phyloP scores from a whole-genome alignment of 1,140 invertebrate genomes.

The Aphaenogaster rudis region DNA sequence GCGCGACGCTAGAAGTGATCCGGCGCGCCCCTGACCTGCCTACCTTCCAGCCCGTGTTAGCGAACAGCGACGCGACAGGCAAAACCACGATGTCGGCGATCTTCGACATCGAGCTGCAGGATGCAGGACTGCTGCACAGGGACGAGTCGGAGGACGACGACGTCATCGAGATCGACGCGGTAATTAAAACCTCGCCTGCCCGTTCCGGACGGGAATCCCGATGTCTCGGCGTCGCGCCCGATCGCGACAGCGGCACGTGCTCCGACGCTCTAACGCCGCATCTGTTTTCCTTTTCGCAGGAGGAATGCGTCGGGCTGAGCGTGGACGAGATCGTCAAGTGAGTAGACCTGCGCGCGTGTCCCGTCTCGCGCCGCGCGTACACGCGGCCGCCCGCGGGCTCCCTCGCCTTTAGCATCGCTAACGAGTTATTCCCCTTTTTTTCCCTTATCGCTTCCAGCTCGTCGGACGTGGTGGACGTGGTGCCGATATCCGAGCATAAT shows the following conservation, averaged over 20 bases:
- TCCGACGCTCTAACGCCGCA: constrained; percentile 23
- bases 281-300: constrained; percentile 87
- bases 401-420: not conserved
- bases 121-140: constrained; percentile 88
- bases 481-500: constrained; percentile 94
- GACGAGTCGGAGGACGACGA: constrained; percentile 93
- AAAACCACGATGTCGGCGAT: constrained; percentile 90
- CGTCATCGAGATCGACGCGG: constrained; percentile 94
- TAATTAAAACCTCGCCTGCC: constrained; percentile 79
- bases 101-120: constrained; percentile 96
- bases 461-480: constrained; percentile 90
- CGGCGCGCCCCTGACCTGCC: constrained; percentile 65
- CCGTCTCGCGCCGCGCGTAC: not conserved
- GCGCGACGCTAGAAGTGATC: not conserved
- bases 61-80: constrained; percentile 32
- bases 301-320: constrained; percentile 92
- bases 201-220: not conserved
- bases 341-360: constrained; percentile 85
- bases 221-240: not conserved
- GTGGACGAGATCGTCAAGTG: constrained; percentile 92
- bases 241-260: constrained; percentile 3
- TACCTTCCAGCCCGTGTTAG: not conserved
- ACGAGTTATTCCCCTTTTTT: not conserved
- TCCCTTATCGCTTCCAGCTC: not conserved
- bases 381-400: not conserved